phyloP scores from a whole-genome alignment of 1,140 invertebrate species.

The Armadillidium nasatum region DNA sequence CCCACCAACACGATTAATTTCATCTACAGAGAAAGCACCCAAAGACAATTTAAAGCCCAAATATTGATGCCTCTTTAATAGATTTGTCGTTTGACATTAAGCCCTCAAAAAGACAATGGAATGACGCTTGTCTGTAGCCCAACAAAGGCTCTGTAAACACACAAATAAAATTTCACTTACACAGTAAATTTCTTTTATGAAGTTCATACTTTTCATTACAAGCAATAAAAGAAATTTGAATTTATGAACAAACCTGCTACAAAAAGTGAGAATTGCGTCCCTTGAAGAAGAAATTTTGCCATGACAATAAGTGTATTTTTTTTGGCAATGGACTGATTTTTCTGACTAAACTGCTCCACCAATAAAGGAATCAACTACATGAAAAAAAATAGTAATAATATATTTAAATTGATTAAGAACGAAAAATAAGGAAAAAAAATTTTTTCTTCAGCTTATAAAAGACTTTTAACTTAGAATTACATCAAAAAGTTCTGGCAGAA shows the following conservation, averaged over 20 bases:
- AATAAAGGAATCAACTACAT: neutral
- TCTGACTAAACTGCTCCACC: neutral
- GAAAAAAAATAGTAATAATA: too few relatives aligned
- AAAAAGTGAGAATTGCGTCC: neutral
- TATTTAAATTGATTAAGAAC: too few relatives aligned
- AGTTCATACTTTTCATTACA: too few relatives aligned
- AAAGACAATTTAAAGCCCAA: neutral
- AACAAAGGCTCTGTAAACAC: too few relatives aligned
- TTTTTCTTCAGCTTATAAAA: too few relatives aligned
- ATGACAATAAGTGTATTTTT: neutral
- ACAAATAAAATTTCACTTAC: too few relatives aligned
- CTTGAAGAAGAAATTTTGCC: neutral
- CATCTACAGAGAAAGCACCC: neutral
- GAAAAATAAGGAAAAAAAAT: too few relatives aligned
- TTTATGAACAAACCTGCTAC: neutral
- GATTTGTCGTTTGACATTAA: neutral
- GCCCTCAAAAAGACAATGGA: neutral
- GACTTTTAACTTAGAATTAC: too few relatives aligned
- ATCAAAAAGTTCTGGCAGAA: too few relatives aligned
- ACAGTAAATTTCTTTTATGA: too few relatives aligned
- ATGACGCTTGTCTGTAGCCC: neutral
- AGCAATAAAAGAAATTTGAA: too few relatives aligned
- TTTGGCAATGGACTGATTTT: neutral
- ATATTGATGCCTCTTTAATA: neutral
- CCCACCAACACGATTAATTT: neutral